Conservation (phyloP, 2,797 vertebrate genomes). For the Chrosomus eos region DNA sequence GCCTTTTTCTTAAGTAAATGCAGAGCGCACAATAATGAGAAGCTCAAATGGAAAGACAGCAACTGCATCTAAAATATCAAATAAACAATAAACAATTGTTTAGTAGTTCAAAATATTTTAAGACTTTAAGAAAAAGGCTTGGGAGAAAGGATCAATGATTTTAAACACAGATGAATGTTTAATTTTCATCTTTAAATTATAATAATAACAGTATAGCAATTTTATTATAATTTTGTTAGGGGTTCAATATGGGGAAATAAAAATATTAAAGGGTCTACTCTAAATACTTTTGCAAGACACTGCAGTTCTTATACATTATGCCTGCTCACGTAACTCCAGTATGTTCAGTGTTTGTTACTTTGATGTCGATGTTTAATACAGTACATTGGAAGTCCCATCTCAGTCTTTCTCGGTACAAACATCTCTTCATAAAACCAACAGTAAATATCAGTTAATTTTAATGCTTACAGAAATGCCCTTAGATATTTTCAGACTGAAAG, state of each 20-base stretch:
- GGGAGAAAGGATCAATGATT: neutral
- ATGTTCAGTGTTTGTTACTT: neutral
- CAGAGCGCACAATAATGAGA: no score
- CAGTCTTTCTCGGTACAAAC: slow-evolving; percentile 20
- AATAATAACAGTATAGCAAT: neutral
- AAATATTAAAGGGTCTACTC: neutral
- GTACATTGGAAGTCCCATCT: slow-evolving; percentile 17
- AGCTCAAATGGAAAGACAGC: neutral
- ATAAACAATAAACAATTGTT: neutral
- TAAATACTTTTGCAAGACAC: neutral
- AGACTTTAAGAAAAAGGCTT: neutral
- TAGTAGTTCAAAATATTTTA: neutral
- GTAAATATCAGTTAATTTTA: slow-evolving; percentile 42
- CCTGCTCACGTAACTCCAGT: neutral
- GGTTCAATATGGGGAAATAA: neutral
- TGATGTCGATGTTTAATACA: slow-evolving; percentile 28
- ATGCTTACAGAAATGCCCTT: slow-evolving; percentile 31
- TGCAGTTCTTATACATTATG: neutral
- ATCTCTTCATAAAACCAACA: slow-evolving; percentile 46
- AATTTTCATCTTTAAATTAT: neutral
- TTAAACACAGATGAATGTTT: neutral
- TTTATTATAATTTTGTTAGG: neutral
- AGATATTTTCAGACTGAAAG: slow-evolving; percentile 61
- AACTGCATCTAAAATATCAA: neutral
- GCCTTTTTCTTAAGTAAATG: neutral